phyloP scores from a whole-genome alignment of 2,888 invertebrate species.

The Autographa gamma region DNA sequence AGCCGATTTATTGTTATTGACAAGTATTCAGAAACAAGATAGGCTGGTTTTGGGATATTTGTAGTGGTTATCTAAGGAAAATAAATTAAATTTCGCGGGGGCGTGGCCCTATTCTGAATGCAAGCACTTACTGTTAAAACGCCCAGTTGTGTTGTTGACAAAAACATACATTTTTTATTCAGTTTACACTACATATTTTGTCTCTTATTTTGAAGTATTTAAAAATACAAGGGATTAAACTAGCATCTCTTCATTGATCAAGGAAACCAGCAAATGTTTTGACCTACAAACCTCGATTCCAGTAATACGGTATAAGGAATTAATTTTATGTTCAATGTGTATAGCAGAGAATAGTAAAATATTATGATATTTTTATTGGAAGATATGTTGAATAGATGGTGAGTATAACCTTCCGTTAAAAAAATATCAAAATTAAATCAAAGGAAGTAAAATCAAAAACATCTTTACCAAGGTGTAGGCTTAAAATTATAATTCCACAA shows the following conservation, averaged over 20 bases:
- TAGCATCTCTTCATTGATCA: neutral
- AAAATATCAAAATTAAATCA: neutral
- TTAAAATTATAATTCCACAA: neutral
- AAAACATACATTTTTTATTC: no score
- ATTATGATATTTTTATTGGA: neutral
- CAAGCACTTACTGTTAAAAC: neutral
- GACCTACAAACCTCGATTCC: constrained; percentile 1
- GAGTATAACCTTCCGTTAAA: neutral
- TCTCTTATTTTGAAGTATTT: no score
- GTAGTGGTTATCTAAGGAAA: neutral
- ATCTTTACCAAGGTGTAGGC: neutral
- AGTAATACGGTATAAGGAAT: neutral
- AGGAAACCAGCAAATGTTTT: neutral
- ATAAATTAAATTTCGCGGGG: neutral
- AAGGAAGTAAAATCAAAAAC: neutral
- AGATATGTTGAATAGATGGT: neutral
- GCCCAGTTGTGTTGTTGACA: no score
- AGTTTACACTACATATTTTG: no score
- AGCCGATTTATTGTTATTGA: constrained; percentile 43
- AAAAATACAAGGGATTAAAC: no score
- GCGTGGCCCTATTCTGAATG: neutral
- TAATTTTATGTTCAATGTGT: neutral
- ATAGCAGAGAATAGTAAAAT: neutral
- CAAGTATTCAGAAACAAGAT: constrained; percentile 9
- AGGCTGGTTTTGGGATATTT: neutral